These are phyloP conservation scores for Grus americana DNA, from an alignment of 2,113 vertebrate genomes.

Conservation along the genomic window DNA sequence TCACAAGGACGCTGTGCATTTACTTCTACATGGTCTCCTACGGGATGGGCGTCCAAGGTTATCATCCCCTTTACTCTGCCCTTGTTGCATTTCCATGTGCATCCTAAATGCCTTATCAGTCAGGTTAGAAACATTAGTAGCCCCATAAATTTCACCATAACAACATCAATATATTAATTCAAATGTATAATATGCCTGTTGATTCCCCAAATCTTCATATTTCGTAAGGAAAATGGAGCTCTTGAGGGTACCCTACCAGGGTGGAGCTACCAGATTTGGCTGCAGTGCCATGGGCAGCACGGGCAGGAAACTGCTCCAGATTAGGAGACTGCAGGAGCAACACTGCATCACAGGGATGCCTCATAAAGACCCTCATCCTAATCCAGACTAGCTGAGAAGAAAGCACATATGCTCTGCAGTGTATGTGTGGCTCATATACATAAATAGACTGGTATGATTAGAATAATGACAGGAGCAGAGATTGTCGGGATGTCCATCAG, in stretches of 20 bases:
- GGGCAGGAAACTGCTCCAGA: background rate
- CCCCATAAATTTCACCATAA: background rate
- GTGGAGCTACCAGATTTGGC: background rate
- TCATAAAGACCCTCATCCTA: background rate
- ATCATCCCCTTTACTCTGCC: background rate
- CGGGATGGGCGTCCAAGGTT: no score
- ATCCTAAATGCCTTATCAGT: background rate
- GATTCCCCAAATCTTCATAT: background rate
- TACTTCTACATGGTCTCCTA: rapidly evolving
- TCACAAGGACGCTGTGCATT: rapidly evolving
- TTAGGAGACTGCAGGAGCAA: background rate
- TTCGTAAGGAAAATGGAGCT: background rate
- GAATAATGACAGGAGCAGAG: background rate
- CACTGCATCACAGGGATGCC: background rate
- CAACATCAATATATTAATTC: background rate
- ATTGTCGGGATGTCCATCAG: background rate
- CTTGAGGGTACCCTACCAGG: background rate
- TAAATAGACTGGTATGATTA: background rate
- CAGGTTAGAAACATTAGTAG: background rate
- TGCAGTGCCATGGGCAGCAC: background rate
- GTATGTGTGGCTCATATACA: background rate
- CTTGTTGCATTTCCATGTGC: background rate
- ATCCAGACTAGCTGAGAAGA: background rate
- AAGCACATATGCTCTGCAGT: background rate
- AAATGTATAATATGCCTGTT: background rate